Evolutionary conservation across 2,888 invertebrate species (phyloP).

Genomic region (Cyaniris semiargus): DNA sequence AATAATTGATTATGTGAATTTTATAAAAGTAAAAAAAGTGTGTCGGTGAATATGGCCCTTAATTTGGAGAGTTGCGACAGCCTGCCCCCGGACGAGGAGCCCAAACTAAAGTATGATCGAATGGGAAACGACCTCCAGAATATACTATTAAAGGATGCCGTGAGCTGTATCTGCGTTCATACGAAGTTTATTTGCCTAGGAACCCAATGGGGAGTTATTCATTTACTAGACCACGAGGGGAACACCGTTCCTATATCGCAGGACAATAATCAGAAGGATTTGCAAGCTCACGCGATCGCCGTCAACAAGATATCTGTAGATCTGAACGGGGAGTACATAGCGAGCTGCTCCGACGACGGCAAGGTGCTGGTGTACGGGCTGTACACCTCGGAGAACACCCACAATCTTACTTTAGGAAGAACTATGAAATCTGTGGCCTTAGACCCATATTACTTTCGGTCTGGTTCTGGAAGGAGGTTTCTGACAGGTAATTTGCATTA

Average conservation of each 20-base stretch:
- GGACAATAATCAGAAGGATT: slow-evolving; percentile 83
- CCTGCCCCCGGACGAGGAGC: slow-evolving; percentile 82
- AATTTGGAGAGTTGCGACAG: slow-evolving; percentile 71
- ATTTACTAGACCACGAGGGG: slow-evolving; percentile 95
- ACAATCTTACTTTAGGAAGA: slow-evolving; percentile 87
- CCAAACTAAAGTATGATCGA: slow-evolving; percentile 94
- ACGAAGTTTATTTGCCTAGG: slow-evolving; percentile 97
- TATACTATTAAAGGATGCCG: slow-evolving; percentile 90
- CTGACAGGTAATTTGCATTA: slow-evolving; percentile 80
- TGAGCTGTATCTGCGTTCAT: slow-evolving; percentile 95
- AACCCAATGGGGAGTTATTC: slow-evolving; percentile 94
- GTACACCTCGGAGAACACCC: slow-evolving; percentile 90
- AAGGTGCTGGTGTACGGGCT: slow-evolving; percentile 93
- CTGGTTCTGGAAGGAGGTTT: slow-evolving; percentile 88
- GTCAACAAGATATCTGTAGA: slow-evolving; percentile 98
- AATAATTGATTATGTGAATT: slow-evolving; percentile 5
- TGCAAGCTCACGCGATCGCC: slow-evolving; percentile 91
- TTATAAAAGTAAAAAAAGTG: slow-evolving; percentile 57
- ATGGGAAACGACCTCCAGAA: slow-evolving; percentile 92
- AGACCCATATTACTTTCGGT: slow-evolving; percentile 90
- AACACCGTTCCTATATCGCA: slow-evolving; percentile 83
- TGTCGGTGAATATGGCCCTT: slow-evolving; percentile 58
- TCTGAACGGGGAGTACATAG: slow-evolving; percentile 94
- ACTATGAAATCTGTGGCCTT: slow-evolving; percentile 92
- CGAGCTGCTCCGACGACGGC: slow-evolving; percentile 95